These are phyloP conservation scores for Eufriesea mexicana DNA, from an alignment of 1,140 invertebrate species.

Conservation along the genomic window DNA sequence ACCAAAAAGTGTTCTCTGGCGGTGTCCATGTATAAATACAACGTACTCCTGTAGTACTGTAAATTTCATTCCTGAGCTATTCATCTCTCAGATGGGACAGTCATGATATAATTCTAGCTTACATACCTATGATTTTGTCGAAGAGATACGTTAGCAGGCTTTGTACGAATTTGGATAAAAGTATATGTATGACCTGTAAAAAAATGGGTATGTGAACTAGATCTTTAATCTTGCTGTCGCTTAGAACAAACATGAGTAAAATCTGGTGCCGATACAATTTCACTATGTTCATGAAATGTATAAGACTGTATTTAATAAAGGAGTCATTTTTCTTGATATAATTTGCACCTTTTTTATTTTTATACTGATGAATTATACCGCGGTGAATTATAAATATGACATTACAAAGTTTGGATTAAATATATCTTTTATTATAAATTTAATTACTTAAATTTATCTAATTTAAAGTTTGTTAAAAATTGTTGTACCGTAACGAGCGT, in stretches of 20 bases:
- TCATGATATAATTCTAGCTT: constrained; percentile 13
- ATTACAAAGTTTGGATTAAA: too few species aligned
- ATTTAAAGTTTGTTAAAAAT: too few species aligned
- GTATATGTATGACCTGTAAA: background rate
- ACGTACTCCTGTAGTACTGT: background rate
- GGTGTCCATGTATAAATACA: constrained; percentile 14
- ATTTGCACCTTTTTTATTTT: background rate
- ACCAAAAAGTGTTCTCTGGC: constrained; percentile 21
- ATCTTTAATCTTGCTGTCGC: constrained; percentile 6
- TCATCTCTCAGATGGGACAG: background rate
- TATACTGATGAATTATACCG: background rate
- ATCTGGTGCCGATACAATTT: constrained; percentile 22
- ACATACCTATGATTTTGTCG: background rate
- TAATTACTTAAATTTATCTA: too few species aligned
- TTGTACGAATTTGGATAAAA: background rate
- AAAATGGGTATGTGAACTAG: background rate
- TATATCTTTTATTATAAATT: too few species aligned
- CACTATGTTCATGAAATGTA: constrained; percentile 65
- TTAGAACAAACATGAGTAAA: constrained; percentile 1
- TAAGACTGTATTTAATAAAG: constrained; percentile 79
- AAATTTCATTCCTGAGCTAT: background rate
- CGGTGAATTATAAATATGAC: too few species aligned
- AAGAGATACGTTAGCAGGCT: background rate
- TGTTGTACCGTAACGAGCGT: too few species aligned
- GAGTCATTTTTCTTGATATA: constrained; percentile 60